Base-by-base conservation (phyloP, 2,888 invertebrate genomes). In the Pharmacophagus antenor region DNA sequence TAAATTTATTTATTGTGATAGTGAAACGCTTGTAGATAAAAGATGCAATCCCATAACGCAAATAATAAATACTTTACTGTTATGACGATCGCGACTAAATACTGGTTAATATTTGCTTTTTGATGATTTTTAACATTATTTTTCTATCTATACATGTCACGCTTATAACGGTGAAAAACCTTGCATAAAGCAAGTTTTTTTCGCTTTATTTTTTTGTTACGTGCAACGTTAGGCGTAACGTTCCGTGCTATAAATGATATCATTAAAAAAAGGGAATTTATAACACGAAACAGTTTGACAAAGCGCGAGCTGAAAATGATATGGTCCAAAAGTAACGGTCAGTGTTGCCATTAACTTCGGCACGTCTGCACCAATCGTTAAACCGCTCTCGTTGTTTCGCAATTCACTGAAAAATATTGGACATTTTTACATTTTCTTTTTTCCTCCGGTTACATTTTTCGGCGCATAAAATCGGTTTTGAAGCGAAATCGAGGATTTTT, bases 381-480 rank as follows among this genome's bases (percentile, higher is more conserved):
- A 59, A 42, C 54, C 27, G 27, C 21, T 53, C 27, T 21, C 59
- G 59, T 60, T 60, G 55, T 60, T 55, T 50, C 50, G 23, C 59
- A 46, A 55, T 60, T 22, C 50, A 15, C 17, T 55, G 41, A 48
- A 59, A 59, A 55, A 60, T 60, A 55, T 50, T 23, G 37, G 44
- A 44, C 46, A 50, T 54, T 37, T 44, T 37, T 20, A 22, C 37
- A 15, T n/a, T 37, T n/a, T n/a, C 15, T 8, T 6, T 15, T 42
- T 59, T 54, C 50, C n/a, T 15, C 50, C 18, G 23, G 49, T 50
- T 55, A 60, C 31, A 50, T 49, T 60, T n/a, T 55, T 60, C 50
- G 31, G 31, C 55, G 22, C 50, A 50, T 49, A 50, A 31, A 50
- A 50, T 55, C 21, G 50, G 22, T 31, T 60, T 55, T 55, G 50